These are phyloP conservation scores for Rhizoglyphus robini DNA, from an alignment of 1,140 invertebrate species.

Conservation along the genomic window DNA sequence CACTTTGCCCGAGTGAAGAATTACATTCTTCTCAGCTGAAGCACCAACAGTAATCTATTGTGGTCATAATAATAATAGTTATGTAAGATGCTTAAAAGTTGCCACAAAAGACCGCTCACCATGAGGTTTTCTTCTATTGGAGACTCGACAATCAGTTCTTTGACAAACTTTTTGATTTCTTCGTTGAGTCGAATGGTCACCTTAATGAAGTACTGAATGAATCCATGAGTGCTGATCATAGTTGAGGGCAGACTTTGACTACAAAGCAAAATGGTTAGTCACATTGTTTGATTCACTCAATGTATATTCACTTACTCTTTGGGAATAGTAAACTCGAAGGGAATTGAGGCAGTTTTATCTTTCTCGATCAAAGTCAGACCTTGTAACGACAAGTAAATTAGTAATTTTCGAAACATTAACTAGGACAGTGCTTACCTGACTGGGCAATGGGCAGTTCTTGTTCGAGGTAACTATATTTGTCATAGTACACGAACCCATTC, in stretches of 20 bases:
- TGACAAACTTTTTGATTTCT: neutral
- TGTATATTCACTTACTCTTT: constrained; percentile 1
- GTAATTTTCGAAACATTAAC: too few relatives aligned
- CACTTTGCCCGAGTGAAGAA: neutral
- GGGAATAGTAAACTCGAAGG: neutral
- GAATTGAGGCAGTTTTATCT: neutral
- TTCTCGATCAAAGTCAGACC: neutral
- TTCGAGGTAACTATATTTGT: constrained; percentile 7
- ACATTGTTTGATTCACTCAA: too few relatives aligned
- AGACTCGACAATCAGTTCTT: constrained; percentile 5
- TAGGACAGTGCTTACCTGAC: too few relatives aligned
- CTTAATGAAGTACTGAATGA: constrained; percentile 12
- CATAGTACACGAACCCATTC: constrained; percentile 10
- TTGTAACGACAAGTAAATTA: too few relatives aligned
- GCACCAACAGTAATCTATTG: neutral
- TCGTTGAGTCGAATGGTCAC: neutral
- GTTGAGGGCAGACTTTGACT: constrained; percentile 3
- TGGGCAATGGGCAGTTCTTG: neutral
- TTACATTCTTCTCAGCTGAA: neutral
- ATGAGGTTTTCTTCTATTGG: constrained; percentile 9
- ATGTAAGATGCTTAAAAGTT: neutral
- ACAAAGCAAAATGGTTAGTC: neutral
- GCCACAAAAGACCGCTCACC: neutral
- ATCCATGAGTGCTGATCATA: constrained; percentile 13
- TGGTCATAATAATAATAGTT: neutral